These are phyloP conservation scores for Carposina sasakii DNA, from an alignment of 1,140 invertebrate genomes.

Conservation along the genomic window DNA sequence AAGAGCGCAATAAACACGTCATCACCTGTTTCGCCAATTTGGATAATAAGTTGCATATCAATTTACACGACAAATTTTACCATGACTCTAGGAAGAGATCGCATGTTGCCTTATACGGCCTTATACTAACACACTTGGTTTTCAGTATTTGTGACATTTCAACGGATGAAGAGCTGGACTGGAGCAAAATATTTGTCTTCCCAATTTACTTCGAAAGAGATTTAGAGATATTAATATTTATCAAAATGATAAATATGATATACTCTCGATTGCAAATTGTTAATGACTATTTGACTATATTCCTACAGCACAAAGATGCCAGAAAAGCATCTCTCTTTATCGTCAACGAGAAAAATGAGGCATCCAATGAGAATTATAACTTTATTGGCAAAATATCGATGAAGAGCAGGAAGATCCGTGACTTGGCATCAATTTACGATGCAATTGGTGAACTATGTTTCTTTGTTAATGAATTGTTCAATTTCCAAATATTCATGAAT, in stretches of 20 bases:
- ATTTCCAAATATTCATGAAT: constrained; percentile 45
- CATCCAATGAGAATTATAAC: constrained; percentile 21
- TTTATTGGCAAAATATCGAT: constrained; percentile 29
- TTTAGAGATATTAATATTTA: constrained; percentile 37
- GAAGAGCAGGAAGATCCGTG: constrained; percentile 34
- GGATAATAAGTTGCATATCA: constrained; percentile 32
- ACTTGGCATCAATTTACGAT: constrained; percentile 33
- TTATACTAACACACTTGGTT: constrained; percentile 10
- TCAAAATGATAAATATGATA: constrained; percentile 33
- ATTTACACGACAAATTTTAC: constrained; percentile 26
- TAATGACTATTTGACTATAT: constrained; percentile 34
- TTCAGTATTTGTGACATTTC: constrained; percentile 12
- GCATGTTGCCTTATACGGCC: constrained; percentile 12
- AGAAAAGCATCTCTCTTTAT: constrained; percentile 16
- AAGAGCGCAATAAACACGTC: constrained; percentile 25
- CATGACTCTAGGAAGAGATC: constrained; percentile 21
- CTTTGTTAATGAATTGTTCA: constrained; percentile 39
- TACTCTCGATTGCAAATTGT: constrained; percentile 31
- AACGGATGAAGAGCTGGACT: constrained; percentile 4
- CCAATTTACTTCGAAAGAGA: constrained; percentile 35
- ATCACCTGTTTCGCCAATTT: constrained; percentile 28
- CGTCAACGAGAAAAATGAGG: constrained; percentile 9
- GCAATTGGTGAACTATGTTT: constrained; percentile 33
- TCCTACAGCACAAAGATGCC: constrained; percentile 26
- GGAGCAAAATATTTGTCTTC: constrained; percentile 17